phyloP scores from a whole-genome alignment of 2,888 invertebrate genomes.

The Baccha elongata region DNA sequence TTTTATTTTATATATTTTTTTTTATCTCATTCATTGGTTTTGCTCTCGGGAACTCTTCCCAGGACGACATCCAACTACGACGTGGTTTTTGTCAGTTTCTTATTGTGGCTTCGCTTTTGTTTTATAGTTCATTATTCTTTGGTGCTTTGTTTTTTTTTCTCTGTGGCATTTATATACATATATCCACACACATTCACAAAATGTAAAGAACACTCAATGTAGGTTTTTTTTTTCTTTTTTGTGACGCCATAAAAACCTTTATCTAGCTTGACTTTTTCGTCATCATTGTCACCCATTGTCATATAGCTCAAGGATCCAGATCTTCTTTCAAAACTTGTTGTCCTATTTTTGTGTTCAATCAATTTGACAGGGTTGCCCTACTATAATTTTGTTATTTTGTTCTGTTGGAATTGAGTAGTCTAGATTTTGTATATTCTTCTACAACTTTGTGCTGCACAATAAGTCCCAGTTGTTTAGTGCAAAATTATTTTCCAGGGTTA shows the following conservation, averaged over 20 bases:
- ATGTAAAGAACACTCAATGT: conserved; percentile 58
- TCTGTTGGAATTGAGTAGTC: no score
- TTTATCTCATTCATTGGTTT: conserved; percentile 8
- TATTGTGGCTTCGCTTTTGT: conserved; percentile 67
- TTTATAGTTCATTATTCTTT: conserved; percentile 69
- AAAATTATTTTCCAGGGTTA: no score
- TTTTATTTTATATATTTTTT: conserved; percentile 11
- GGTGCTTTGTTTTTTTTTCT: conserved; percentile 44
- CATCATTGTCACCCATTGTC: conserved; percentile 69
- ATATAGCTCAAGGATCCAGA: conserved; percentile 52
- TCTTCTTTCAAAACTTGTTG: conserved; percentile 52
- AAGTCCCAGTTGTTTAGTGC: no score
- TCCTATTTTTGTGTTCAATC: conserved; percentile 30
- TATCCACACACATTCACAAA: background rate
- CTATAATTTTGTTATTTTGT: no score
- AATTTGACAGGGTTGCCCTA: background rate
- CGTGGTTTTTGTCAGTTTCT: background rate
- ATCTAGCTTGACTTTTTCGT: conserved; percentile 66
- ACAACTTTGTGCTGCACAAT: no score
- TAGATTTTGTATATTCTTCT: no score
- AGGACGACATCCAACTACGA: background rate
- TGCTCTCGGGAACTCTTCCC: background rate
- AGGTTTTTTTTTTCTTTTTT: background rate
- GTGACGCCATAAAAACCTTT: conserved; percentile 7
- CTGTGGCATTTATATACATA: conserved; percentile 4